Conservation (phyloP, 2,113 vertebrate species). For the Theropithecus gelada region DNA sequence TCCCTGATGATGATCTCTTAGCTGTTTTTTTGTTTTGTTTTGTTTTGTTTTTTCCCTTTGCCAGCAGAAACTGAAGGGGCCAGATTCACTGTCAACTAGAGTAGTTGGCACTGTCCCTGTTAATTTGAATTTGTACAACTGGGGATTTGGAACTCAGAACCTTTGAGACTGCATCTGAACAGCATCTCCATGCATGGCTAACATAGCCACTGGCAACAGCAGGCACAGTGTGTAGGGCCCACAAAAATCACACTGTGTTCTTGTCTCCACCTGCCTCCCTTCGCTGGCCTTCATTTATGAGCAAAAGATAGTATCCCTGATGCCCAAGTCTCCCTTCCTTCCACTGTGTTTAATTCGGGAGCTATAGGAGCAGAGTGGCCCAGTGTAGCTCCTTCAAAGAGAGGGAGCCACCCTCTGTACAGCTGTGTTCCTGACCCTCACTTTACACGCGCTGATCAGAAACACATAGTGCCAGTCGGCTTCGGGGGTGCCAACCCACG, state of each 20-base stretch:
- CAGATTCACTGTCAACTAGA: background rate
- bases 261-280: background rate
- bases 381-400: background rate
- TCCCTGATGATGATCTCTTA: background rate
- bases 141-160: background rate
- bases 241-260: background rate
- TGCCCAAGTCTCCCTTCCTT: background rate
- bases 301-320: background rate
- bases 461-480: background rate
- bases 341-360: background rate
- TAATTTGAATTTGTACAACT: background rate
- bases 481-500: background rate
- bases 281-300: background rate
- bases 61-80: background rate
- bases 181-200: background rate
- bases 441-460: background rate
- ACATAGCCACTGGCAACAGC: too few relatives aligned
- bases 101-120: background rate
- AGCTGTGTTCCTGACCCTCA: background rate
- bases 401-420: background rate
- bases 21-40: background rate
- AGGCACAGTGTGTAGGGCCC: fast-evolving
- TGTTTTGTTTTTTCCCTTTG: background rate
- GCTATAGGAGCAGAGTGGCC: background rate
- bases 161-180: background rate